Conservation (phyloP, 2,113 vertebrate genomes). For the Aegithalos caudatus region DNA sequence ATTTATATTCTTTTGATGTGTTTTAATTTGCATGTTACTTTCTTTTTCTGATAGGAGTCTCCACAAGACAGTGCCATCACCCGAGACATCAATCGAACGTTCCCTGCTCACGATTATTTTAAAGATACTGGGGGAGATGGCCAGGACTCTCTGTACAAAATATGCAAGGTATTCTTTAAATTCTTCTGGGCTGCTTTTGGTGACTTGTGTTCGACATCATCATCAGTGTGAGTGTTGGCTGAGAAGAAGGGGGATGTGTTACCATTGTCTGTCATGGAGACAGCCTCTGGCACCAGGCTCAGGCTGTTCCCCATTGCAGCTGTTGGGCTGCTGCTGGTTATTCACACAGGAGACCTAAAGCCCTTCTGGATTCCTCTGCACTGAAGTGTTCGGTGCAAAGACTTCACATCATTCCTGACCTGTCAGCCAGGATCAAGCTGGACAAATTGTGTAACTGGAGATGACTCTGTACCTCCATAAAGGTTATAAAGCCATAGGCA, state of each 20-base stretch:
- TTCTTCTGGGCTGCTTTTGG: not conserved
- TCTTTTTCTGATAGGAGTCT: conserved; percentile 80
- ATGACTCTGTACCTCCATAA: not conserved
- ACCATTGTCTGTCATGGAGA: not conserved
- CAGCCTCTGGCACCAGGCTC: not conserved
- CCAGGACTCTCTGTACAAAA: conserved; percentile 98
- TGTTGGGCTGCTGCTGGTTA: not conserved
- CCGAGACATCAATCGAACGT: conserved; percentile 96
- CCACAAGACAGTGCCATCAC: conserved; percentile 99
- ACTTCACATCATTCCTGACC: not conserved
- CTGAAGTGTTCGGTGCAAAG: not conserved
- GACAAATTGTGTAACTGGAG: not conserved
- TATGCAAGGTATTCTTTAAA: conserved; percentile 89
- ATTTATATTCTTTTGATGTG: not conserved
- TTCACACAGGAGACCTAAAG: not conserved
- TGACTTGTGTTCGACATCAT: not conserved
- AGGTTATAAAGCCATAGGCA: not conserved
- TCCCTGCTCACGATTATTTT: conserved; percentile 99
- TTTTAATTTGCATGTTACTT: not conserved
- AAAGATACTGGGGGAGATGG: conserved; percentile 98
- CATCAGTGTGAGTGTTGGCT: not conserved
- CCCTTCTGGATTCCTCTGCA: not conserved
- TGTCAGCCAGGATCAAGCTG: not conserved
- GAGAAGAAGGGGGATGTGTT: not conserved
- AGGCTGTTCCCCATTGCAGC: not conserved